These are phyloP conservation scores for Aurelia sp. DNA, from an alignment of 30 jellyfish, hydroid and myxozoan species.

Conservation along the genomic window DNA sequence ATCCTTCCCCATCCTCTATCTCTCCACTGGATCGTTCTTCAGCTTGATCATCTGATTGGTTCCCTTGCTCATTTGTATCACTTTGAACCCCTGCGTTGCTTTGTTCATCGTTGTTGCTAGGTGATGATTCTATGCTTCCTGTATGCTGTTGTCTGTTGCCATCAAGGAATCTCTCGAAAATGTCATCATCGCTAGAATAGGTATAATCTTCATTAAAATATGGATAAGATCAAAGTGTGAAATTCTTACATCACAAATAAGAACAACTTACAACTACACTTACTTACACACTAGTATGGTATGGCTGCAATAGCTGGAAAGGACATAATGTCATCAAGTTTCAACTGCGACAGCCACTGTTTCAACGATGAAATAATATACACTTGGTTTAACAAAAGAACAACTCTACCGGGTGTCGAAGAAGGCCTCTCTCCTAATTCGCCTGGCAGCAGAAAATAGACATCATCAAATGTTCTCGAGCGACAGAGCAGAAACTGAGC, in stretches of 20 bases:
- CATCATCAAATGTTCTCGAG: too few species aligned
- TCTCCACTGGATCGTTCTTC: background rate
- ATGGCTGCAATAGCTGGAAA: too few species aligned
- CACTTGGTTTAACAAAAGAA: too few species aligned
- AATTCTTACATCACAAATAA: background rate
- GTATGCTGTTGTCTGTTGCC: constrained; percentile 1
- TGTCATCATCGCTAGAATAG: constrained; percentile 35
- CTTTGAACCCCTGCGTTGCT: background rate
- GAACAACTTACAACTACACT: background rate
- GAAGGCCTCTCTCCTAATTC: too few species aligned
- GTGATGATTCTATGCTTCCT: background rate
- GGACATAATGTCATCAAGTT: too few species aligned
- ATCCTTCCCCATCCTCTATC: background rate
- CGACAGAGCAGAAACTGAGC: too few species aligned
- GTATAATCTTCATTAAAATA: background rate
- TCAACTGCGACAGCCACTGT: too few species aligned
- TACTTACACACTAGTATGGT: too few species aligned
- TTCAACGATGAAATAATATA: too few species aligned
- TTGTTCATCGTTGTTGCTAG: background rate
- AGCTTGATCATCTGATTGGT: background rate
- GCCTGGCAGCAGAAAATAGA: too few species aligned
- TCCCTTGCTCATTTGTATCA: background rate
- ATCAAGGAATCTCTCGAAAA: constrained; percentile 16
- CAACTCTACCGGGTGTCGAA: too few species aligned
- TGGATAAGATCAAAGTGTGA: background rate